A percentile compares a stretch with the other conserved stretches of the same genome.
Conservation (phyloP, 23 tunicate species). For the Trididemnum miniatum region DNA sequence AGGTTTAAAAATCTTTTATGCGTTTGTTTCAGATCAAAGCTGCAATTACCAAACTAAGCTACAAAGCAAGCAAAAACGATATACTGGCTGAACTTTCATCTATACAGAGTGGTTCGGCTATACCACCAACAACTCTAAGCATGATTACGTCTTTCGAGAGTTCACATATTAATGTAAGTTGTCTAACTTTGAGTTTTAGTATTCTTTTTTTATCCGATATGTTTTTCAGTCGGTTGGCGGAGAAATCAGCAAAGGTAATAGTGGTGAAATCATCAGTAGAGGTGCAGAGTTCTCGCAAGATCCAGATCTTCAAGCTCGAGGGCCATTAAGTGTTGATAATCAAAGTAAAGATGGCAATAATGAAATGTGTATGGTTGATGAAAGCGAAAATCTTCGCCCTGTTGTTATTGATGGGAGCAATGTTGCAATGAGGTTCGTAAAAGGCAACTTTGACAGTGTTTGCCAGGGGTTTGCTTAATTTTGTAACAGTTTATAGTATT, state of each 20-base stretch:
- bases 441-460: no score
- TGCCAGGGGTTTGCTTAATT: no score
- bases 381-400: conserved; percentile 70
- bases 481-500: no score
- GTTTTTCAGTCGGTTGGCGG: not conserved
- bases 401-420: conserved; percentile 97
- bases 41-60: conserved; percentile 49
- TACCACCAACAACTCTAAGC: not conserved
- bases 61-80: conserved; percentile 87
- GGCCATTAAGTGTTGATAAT: conserved; percentile 47
- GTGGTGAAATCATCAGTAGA: not conserved
- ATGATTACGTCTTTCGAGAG: not conserved
- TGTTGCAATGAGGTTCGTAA: conserved; percentile 93
- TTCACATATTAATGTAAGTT: not conserved
- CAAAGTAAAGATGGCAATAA: conserved; percentile 21
- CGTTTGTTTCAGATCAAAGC: conserved; percentile 41
- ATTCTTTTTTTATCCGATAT: not conserved
- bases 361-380: conserved; percentile 14
- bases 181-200: not conserved
- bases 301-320: conserved; percentile 13
- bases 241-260: no score
- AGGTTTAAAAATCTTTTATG: no score
- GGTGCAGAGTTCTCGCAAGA: not conserved
- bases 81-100: conserved; percentile 55
- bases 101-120: not conserved